Evolutionary conservation across 2,113 vertebrate species (phyloP), one percentile per base, ranked within the genome.

Genomic region (Lagenorhynchus albirostris): DNA sequence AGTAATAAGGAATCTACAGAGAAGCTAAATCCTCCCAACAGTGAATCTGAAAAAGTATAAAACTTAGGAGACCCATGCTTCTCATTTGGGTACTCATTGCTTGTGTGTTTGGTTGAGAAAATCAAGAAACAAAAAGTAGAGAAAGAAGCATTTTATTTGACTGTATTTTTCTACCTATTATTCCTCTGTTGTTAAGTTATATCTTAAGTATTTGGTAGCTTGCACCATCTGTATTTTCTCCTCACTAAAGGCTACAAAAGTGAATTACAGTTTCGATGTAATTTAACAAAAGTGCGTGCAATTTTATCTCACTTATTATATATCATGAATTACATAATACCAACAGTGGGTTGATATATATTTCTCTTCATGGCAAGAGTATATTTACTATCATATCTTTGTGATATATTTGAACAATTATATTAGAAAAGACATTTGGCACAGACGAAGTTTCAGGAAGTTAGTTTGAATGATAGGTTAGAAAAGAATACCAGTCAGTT

Each of bases 251-350:
- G 0, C 1, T 50, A 14, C 3, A 60, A 38, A 36, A 89, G 13
- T 82, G 31, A 77, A 47, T 77, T 76, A 67, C 21, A 47, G 31
- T 77, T 91, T 85, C 55, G 23, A 58, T 70, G 2, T 29, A 89
- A 67, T 91, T 89, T 14, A 36, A 86, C 11, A 67, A 36, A 96
- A 74, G 18, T 91, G 1, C 3, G 23, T 79, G 8, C 5, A 93
- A 77, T 96, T 97, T 96, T 91, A 53, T 91, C 33, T 86, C n/a
- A 84, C 71, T 93, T 96, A 60, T 44, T 80, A 2, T 8, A 33
- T 90, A 41, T 55, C n/a, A 36, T 81, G 50, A 73, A 85, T 96
- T 82, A 91, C 20, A 55, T 47, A 62, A 33, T 25, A 21, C 33
- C 62, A 44, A 70, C 88, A 84, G n/a, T n/a, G 7, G 44, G 84